A percentile compares a stretch with the other conserved stretches of the same genome.
Evolutionary conservation across 2,888 invertebrate species (phyloP).

Genomic region (Apamea monoglypha): DNA sequence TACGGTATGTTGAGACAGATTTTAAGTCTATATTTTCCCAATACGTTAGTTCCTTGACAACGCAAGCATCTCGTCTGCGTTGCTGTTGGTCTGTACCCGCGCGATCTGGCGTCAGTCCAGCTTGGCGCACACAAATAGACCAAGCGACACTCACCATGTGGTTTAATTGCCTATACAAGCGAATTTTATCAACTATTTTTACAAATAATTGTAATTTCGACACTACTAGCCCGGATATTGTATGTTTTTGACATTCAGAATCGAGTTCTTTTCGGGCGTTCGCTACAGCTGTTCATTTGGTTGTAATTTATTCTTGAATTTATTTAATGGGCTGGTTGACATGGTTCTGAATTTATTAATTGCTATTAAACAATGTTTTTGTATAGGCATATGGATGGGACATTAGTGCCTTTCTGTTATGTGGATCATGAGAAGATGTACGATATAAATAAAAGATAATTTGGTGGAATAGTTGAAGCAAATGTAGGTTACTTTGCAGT

Average conservation of each 20-base stretch:
- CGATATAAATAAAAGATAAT: conserved; percentile 25
- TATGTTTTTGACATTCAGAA: conserved; percentile 42
- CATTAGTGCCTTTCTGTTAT: conserved; percentile 17
- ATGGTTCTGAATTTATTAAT: conserved; percentile 45
- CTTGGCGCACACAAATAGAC: conserved; percentile 76
- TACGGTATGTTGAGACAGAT: background rate
- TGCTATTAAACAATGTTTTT: conserved; percentile 23
- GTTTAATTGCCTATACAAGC: conserved; percentile 77
- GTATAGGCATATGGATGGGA: conserved; percentile 6
- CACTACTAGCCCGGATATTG: conserved; percentile 50
- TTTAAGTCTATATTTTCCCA: conserved; percentile 12
- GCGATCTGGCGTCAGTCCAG: conserved; percentile 77
- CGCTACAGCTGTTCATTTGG: conserved; percentile 24
- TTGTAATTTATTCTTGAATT: conserved; percentile 44
- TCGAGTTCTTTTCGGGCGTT: conserved; percentile 5
- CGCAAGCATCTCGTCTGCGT: conserved; percentile 45
- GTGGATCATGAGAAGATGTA: conserved; percentile 15
- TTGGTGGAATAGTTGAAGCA: conserved; percentile 38
- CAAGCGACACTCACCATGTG: conserved; percentile 76
- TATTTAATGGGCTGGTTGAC: conserved; percentile 45
- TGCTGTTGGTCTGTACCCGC: conserved; percentile 53
- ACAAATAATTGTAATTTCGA: conserved; percentile 67
- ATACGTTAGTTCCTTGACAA: conserved; percentile 47
- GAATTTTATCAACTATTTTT: conserved; percentile 72
- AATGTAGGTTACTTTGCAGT: conserved; percentile 43